phyloP scores from a whole-genome alignment of 1,140 invertebrate genomes.

The Formica exsecta region DNA sequence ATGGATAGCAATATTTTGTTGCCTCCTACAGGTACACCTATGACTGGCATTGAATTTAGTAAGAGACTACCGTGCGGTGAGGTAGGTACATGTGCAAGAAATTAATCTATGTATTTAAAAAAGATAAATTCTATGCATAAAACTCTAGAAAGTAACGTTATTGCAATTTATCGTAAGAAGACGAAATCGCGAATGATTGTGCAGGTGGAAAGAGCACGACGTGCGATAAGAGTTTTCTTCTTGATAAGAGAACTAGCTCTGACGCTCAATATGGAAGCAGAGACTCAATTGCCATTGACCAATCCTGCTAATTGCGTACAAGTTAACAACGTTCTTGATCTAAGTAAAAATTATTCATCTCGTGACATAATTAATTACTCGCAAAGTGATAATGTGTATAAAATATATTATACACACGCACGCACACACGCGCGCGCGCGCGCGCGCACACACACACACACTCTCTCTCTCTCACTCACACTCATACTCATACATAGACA shows the following conservation, averaged over 20 bases:
- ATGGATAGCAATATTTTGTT: slow-evolving; percentile 98
- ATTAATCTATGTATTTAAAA: not conserved
- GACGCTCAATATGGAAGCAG: slow-evolving; percentile 92
- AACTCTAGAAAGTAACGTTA: not conserved
- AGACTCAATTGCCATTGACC: slow-evolving; percentile 96
- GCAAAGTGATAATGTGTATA: slow-evolving; percentile 3
- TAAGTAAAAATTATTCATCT: slow-evolving; percentile 90
- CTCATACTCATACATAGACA: not conserved
- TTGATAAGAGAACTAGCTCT: slow-evolving; percentile 94
- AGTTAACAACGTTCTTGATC: slow-evolving; percentile 96
- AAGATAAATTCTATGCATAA: slow-evolving; percentile 12
- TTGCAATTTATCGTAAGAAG: slow-evolving; percentile 49
- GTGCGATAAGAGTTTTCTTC: slow-evolving; percentile 98
- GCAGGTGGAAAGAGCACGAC: slow-evolving; percentile 96
- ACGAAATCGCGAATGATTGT: slow-evolving; percentile 66
- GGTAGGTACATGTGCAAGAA: slow-evolving; percentile 85
- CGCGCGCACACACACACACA: too few relatives aligned
- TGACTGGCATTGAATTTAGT: slow-evolving; percentile 98
- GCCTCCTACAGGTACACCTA: slow-evolving; percentile 98
- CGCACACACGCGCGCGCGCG: too few relatives aligned
- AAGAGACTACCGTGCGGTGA: slow-evolving; percentile 98
- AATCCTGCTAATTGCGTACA: slow-evolving; percentile 96
- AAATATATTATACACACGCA: too few relatives aligned
- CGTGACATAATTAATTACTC: slow-evolving; percentile 1
- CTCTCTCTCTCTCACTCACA: too few relatives aligned